A percentile compares a stretch with the other conserved stretches of the same genome.
phyloP scores from a whole-genome alignment of 1,140 invertebrate genomes.

The Drosophila bipectinata region DNA sequence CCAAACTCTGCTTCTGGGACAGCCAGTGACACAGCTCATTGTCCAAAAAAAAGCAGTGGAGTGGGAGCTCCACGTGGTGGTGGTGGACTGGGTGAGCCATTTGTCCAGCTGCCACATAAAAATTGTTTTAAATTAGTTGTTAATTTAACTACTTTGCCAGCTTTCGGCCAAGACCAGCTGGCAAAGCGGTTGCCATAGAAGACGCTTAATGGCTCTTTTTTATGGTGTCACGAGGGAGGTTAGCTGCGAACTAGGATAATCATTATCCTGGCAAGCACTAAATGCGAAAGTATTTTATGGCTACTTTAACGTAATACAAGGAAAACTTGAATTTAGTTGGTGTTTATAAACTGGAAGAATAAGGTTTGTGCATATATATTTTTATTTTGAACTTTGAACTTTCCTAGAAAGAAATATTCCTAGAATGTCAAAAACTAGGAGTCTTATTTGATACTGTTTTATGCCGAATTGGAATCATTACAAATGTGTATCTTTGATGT shows the following conservation, averaged over 20 bases:
- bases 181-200: slow-evolving; percentile 31
- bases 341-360: background rate
- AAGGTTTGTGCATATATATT: too few species aligned
- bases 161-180: slow-evolving; percentile 19
- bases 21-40: slow-evolving; percentile 30
- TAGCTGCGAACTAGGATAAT: slow-evolving; percentile 25
- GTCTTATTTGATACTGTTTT: too few species aligned
- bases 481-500: background rate
- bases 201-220: slow-evolving; percentile 42
- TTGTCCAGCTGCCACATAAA: slow-evolving; percentile 67
- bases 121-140: slow-evolving; percentile 73
- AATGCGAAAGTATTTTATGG: slow-evolving; percentile 30
- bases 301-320: background rate
- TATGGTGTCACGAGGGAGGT: slow-evolving; percentile 36
- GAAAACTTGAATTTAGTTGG: background rate
- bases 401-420: background rate
- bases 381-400: background rate
- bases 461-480: too few species aligned
- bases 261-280: slow-evolving; percentile 26
- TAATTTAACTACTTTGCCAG: slow-evolving; percentile 62
- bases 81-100: slow-evolving; percentile 28
- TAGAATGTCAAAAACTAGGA: too few species aligned
- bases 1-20: slow-evolving; percentile 29
- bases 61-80: background rate
- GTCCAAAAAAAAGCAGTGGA: slow-evolving; percentile 4